Percentiles rank a stretch among this genome's conserved stretches.
These are phyloP conservation scores for Agonopterix arenella DNA, from an alignment of 2,888 invertebrate genomes.

Conservation along the genomic window DNA sequence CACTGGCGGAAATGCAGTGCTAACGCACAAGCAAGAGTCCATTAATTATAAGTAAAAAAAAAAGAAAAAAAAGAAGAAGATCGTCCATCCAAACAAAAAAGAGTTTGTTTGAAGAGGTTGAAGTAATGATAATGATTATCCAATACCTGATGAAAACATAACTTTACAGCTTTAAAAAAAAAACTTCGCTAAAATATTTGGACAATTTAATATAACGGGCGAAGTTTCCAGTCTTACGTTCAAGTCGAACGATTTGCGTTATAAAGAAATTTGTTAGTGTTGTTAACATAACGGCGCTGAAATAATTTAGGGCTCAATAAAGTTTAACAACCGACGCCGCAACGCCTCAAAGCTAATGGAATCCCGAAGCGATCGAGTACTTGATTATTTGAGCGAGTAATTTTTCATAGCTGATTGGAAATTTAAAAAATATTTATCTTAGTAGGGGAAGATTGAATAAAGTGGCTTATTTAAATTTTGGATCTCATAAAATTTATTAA, in stretches of 20 bases:
- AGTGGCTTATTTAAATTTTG: no score
- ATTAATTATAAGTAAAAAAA: no score
- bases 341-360: constrained; percentile 47
- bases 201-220: constrained; percentile 42
- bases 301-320: constrained; percentile 63
- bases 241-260: constrained; percentile 39
- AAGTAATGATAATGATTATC: constrained; percentile 12
- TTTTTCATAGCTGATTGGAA: no score
- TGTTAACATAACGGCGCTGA: constrained; percentile 58
- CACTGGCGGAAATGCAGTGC: no score
- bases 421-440: no score
- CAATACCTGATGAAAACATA: constrained; percentile 1
- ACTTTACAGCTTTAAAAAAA: constrained; percentile 12
- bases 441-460: no score
- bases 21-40: no score
- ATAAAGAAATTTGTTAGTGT: constrained; percentile 58
- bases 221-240: constrained; percentile 30
- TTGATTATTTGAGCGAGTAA: no score
- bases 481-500: no score
- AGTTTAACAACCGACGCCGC: constrained; percentile 53
- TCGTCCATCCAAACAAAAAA: no score
- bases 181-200: constrained; percentile 40
- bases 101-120: constrained; percentile 1
- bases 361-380: constrained; percentile 28
- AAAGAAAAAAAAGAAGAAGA: no score